Percentiles rank a stretch among this genome's conserved stretches.
Conservation (phyloP, 2,113 vertebrate species). For the Amazona vittata region DNA sequence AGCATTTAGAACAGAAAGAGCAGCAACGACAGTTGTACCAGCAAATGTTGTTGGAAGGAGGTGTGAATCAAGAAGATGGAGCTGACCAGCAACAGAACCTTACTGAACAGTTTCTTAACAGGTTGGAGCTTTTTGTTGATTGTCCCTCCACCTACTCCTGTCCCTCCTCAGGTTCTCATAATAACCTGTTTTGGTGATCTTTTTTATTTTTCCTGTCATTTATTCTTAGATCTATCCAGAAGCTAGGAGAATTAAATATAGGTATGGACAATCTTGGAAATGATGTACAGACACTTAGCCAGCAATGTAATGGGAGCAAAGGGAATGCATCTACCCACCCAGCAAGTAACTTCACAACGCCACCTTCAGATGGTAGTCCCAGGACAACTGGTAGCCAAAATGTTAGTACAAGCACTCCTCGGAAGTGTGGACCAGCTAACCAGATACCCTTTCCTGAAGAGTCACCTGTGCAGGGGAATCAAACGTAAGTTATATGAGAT, state of each 20-base stretch:
- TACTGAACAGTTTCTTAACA: conserved; percentile 95
- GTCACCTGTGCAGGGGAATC: conserved; percentile 81
- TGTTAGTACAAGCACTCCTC: conserved; percentile 83
- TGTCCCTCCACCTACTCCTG: neutral
- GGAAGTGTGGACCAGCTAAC: conserved; percentile 70
- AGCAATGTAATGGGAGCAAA: conserved; percentile 84
- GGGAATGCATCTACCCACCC: conserved; percentile 64
- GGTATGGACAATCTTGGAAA: conserved; percentile 88
- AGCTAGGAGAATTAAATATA: conserved; percentile 94
- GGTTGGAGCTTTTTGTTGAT: conserved; percentile 70
- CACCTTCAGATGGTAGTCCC: conserved; percentile 64
- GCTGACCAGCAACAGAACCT: conserved; percentile 88
- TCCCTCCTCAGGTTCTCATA: neutral
- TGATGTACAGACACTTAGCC: conserved; percentile 80
- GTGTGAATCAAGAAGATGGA: conserved; percentile 89
- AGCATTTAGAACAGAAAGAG: conserved; percentile 97
- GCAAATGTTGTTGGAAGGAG: conserved; percentile 96
- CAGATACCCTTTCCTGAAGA: conserved; percentile 83
- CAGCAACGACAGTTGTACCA: conserved; percentile 94
- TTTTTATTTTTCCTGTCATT: neutral
- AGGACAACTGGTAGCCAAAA: conserved; percentile 63
- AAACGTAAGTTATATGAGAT: conserved; percentile 74
- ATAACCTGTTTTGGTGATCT: neutral
- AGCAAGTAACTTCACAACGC: conserved; percentile 55
- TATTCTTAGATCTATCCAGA: conserved; percentile 90